Base-by-base conservation (phyloP, 2,113 vertebrate genomes). In the Phoxinus phoxinus region DNA sequence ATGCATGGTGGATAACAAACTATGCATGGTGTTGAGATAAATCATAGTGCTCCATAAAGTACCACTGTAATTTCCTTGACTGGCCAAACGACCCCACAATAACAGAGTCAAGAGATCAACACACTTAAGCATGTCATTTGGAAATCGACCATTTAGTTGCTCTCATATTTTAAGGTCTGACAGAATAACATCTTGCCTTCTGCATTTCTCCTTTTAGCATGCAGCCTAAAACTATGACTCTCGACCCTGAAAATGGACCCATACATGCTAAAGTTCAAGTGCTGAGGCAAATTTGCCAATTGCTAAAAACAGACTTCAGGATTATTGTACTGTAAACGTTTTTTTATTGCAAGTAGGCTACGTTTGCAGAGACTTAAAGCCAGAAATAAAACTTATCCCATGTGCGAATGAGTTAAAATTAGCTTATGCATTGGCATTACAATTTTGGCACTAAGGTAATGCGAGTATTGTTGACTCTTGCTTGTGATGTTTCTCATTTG, bases 21-120 rank as follows among this genome's bases (percentile, higher is more conserved):
- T 51, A 25, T 51, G 13, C 44, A 46, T 75, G n/a, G n/a, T 75
- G 72, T 75, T 75, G 7, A 51, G 72, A 75, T 75, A 27, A 75
- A 51, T 75, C n/a, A 27, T 27, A 74, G 72, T 75, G 44, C 72
- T 44, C 4, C 21, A 72, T 35, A 35, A 35, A 35, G 21, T 23
- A 44, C 37, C 37, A 13, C 69, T 75, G 44, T 75, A 48, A 51
- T 75, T 30, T 51, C 15, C 44, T 27, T n/a, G 69, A 44, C 44
- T 9, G 13, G 13, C 44, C 44, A 75, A 13, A 27, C 13, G 23
- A 13, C 41, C n/a, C n/a, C 41, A 25, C 41, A 6, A 48, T 75
- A 75, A 44, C 13, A 48, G 44, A 19, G 44, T 75, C 72, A n/a
- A 48, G 44, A 75, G 73, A 7, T 75, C 46, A 51, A 75, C 73